These are phyloP conservation scores for Pipa parva DNA, from an alignment of 2,113 vertebrate genomes.

Conservation along the genomic window DNA sequence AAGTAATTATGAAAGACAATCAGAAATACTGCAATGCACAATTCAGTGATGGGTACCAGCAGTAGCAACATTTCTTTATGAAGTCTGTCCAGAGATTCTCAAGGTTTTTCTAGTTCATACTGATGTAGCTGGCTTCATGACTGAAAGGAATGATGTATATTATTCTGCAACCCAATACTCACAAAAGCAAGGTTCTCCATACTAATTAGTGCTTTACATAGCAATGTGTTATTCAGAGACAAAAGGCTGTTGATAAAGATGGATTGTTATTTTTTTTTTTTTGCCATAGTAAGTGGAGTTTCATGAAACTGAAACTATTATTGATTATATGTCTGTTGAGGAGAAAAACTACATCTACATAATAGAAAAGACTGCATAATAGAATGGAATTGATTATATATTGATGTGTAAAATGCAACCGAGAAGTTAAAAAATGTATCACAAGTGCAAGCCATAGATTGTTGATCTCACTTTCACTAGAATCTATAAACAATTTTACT, in stretches of 20 bases:
- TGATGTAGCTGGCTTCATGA: too few species aligned
- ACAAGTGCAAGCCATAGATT: neutral
- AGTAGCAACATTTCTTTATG: too few species aligned
- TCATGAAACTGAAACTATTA: neutral
- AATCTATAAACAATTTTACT: too few species aligned
- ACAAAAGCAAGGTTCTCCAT: neutral
- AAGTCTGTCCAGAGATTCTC: too few species aligned
- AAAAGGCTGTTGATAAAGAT: constrained; percentile 4
- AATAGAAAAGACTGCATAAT: constrained; percentile 27
- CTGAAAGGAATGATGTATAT: too few species aligned
- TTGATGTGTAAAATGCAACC: constrained; percentile 1
- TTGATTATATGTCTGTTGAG: constrained; percentile 36
- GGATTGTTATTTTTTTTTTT: constrained; percentile 19
- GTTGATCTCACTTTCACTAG: neutral
- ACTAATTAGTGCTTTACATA: neutral
- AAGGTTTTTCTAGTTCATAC: too few species aligned
- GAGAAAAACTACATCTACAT: constrained; percentile 32
- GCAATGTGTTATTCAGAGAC: constrained; percentile 12
- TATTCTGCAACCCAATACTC: too few species aligned
- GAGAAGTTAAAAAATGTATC: neutral
- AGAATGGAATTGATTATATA: constrained; percentile 19
- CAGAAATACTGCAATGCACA: too few species aligned
- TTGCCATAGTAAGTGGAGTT: constrained; percentile 25
- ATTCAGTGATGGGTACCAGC: too few species aligned
- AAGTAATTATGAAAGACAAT: too few species aligned